Evolutionary conservation across 2,888 invertebrate genomes (phyloP).

Genomic region (Drosophila barbarae): DNA sequence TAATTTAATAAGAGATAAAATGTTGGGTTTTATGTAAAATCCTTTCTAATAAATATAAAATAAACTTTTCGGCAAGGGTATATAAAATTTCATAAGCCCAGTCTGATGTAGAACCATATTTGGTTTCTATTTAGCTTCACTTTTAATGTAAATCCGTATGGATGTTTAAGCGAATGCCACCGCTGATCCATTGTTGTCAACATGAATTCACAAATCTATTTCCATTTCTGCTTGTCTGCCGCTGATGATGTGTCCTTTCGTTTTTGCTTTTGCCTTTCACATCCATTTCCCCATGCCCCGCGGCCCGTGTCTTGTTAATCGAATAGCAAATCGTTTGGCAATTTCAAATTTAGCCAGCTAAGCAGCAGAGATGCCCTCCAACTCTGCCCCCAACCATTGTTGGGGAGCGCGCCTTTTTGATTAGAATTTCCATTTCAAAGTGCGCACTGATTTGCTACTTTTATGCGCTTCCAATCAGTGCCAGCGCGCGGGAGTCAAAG

Average conservation of each 20-base stretch:
- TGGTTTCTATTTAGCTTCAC: conserved; percentile 38
- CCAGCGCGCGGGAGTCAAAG: conserved; percentile 39
- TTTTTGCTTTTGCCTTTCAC: conserved; percentile 5
- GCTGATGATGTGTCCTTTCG: conserved; percentile 36
- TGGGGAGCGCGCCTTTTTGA: conserved; percentile 48
- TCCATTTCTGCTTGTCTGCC: conserved; percentile 58
- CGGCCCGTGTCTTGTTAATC: conserved; percentile 60
- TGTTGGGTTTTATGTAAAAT: not conserved
- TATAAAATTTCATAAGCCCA: not conserved
- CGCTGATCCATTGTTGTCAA: conserved; percentile 56
- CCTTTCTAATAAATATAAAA: not conserved
- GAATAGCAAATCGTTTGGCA: conserved; percentile 69
- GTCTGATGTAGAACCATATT: not conserved
- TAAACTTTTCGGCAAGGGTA: conserved; percentile 5
- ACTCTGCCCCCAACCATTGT: conserved; percentile 21
- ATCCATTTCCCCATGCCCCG: conserved; percentile 27
- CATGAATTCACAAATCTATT: conserved; percentile 71
- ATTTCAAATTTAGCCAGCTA: conserved; percentile 65
- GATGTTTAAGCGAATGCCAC: conserved; percentile 30
- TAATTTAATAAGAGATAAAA: not conserved
- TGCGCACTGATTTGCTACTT: conserved; percentile 59
- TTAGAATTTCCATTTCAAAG: conserved; percentile 69
- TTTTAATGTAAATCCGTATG: conserved; percentile 36
- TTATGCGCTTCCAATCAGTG: conserved; percentile 66
- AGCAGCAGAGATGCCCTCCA: conserved; percentile 41